These are phyloP conservation scores for Miniopterus natalensis DNA, from an alignment of 2,113 vertebrate species.

Conservation along the genomic window DNA sequence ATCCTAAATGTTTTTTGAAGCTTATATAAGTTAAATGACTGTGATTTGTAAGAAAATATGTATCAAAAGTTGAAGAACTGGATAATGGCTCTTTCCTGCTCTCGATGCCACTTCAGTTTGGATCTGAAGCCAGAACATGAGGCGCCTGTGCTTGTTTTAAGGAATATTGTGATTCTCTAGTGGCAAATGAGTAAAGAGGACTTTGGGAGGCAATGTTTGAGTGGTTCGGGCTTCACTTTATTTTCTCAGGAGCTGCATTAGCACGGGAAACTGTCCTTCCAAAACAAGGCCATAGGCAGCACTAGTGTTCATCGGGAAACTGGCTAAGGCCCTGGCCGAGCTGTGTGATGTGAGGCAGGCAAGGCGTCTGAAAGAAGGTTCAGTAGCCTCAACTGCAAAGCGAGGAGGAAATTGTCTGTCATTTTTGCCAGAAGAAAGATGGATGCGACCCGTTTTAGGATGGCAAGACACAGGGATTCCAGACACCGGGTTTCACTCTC, in stretches of 20 bases:
- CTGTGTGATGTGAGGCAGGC: not conserved
- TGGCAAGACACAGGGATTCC: conserved; percentile 46
- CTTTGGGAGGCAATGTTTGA: not conserved
- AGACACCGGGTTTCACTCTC: not conserved
- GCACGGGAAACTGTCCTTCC: not conserved
- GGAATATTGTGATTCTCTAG: not conserved
- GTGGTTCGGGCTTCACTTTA: not conserved
- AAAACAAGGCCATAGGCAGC: not conserved
- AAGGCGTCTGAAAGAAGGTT: not conserved
- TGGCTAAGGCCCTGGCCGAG: not conserved
- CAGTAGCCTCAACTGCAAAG: not conserved
- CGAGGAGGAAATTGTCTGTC: not conserved
- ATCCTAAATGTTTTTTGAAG: not conserved
- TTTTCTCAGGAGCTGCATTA: not conserved
- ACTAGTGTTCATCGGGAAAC: not conserved
- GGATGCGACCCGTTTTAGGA: conserved; percentile 57
- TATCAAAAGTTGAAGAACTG: not conserved
- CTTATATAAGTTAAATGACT: not conserved
- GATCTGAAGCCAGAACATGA: not conserved
- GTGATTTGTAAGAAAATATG: not conserved
- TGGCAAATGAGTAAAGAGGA: not conserved
- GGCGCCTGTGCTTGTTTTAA: not conserved
- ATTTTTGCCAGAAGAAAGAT: conserved; percentile 54
- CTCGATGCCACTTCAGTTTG: not conserved
- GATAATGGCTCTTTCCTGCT: not conserved